A percentile compares a stretch with the other conserved stretches of the same genome.
phyloP scores from a whole-genome alignment of 2,113 vertebrate species.

The Cromileptes altivelis region DNA sequence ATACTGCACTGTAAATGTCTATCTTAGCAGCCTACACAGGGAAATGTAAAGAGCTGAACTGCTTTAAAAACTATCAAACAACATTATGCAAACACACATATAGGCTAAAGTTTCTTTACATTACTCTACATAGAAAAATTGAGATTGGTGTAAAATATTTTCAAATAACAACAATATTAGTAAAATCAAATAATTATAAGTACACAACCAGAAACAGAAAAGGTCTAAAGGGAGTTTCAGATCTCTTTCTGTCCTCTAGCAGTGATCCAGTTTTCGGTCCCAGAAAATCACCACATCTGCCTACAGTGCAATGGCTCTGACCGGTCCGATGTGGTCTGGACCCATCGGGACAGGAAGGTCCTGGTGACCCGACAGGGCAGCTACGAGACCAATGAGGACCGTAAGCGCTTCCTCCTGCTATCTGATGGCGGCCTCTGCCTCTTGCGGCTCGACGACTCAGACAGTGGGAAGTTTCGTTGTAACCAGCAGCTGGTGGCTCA shows the following conservation, averaged over 20 bases:
- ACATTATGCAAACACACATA: too few species aligned
- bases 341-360: conserved; percentile 37
- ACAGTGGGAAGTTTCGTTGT: conserved; percentile 71
- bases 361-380: conserved; percentile 25
- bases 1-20: neutral
- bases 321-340: conserved; percentile 62
- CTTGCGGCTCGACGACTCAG: conserved; percentile 31
- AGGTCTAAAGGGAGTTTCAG: too few species aligned
- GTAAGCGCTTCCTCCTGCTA: conserved; percentile 38
- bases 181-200: too few species aligned
- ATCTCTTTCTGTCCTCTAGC: neutral
- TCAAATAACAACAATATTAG: too few species aligned
- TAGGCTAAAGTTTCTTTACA: too few species aligned
- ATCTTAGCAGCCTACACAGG: neutral
- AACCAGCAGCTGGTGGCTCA: conserved; percentile 64
- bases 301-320: conserved; percentile 48
- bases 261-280: conserved; percentile 66
- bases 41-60: too few species aligned
- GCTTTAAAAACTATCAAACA: too few species aligned
- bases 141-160: too few species aligned
- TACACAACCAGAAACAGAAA: too few species aligned
- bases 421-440: conserved; percentile 60
- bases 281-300: conserved; percentile 65
- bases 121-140: too few species aligned
- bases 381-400: conserved; percentile 32